Evolutionary conservation across 2,888 invertebrate species (phyloP), one percentile per base, ranked within the genome.

Genomic region (Apamea sordens): DNA sequence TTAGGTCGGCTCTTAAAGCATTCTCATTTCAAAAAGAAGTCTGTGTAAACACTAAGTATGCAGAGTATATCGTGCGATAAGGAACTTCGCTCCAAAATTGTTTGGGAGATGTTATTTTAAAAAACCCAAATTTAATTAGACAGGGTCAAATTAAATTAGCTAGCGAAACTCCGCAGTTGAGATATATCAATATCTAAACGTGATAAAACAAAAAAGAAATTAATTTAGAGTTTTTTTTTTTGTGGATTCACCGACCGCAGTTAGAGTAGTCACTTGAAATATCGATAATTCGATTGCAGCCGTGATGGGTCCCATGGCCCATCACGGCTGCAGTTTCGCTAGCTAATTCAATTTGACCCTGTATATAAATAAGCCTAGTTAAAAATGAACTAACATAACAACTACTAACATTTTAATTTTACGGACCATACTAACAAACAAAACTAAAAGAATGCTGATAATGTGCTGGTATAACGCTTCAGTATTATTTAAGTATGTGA

Each of bases 401-500:
- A 64, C 7, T 53, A 83, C 67, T 82, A 81, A 83, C 21, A 72
- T 56, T 47, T n/a, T 80, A 47, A 79, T 63, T 41, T 68, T 36
- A 71, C 44, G 13, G 44, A 53, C 13, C 7, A 65, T 21, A 81
- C 11, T 56, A 82, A 80, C 65, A 67, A 71, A 76, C 0, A 50
- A 24, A 36, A 78, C n/a, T n/a, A 69, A 65, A 68, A 64, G 32
- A 53, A 69, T 72, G 50, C 85, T 72, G 59, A 61, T 21, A 61
- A n/a, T 47, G 32, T 74, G 13, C 36, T 71, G 5, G n/a, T 44
- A n/a, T 50, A 65, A 70, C 41, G 28, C 21, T 15, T 44, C 65
- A 85, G 85, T 81, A 85, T 81, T 85, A 64, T 71, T 63, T 76
- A n/a, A n/a, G n/a, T n/a, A 1, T 71, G 61, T 56, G 32, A 72